A percentile compares a stretch with the other conserved stretches of the same genome.
phyloP scores from a whole-genome alignment of 2,888 invertebrate genomes.

The Emmelina monodactyla region DNA sequence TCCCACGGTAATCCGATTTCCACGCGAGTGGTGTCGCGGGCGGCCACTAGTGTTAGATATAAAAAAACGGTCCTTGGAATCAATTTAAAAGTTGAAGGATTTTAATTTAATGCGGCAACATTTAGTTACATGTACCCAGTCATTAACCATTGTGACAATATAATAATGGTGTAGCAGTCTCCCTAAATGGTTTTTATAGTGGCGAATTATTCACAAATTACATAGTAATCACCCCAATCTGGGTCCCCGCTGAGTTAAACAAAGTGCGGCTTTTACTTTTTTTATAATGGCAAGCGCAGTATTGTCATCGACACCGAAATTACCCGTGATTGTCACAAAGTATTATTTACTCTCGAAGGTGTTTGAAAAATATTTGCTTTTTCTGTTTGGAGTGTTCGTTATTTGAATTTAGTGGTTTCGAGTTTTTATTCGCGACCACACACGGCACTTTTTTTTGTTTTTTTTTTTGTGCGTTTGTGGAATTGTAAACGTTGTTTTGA shows the following conservation, averaged over 20 bases:
- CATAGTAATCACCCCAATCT: constrained; percentile 37
- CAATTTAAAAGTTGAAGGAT: not conserved
- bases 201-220: constrained; percentile 54
- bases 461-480: constrained; percentile 32
- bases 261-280: constrained; percentile 28
- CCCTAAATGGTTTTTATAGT: constrained; percentile 28
- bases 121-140: constrained; percentile 10
- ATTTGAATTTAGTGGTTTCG: constrained; percentile 33
- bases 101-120: constrained; percentile 18
- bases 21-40: no score
- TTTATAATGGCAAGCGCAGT: constrained; percentile 13
- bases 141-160: constrained; percentile 43
- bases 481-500: constrained; percentile 63
- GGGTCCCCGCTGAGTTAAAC: constrained; percentile 47
- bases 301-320: constrained; percentile 59
- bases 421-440: constrained; percentile 50
- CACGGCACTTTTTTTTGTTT: constrained; percentile 27
- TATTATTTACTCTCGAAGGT: constrained; percentile 46
- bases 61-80: no score
- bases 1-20: no score
- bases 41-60: no score
- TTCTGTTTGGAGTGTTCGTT: constrained; percentile 45
- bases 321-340: constrained; percentile 49
- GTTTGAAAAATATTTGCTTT: constrained; percentile 64
- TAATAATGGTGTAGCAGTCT: constrained; percentile 35